Evolutionary conservation across 2,797 vertebrate genomes (phyloP), one percentile per base, ranked within the genome.

Genomic region (Intellagama lesueurii): DNA sequence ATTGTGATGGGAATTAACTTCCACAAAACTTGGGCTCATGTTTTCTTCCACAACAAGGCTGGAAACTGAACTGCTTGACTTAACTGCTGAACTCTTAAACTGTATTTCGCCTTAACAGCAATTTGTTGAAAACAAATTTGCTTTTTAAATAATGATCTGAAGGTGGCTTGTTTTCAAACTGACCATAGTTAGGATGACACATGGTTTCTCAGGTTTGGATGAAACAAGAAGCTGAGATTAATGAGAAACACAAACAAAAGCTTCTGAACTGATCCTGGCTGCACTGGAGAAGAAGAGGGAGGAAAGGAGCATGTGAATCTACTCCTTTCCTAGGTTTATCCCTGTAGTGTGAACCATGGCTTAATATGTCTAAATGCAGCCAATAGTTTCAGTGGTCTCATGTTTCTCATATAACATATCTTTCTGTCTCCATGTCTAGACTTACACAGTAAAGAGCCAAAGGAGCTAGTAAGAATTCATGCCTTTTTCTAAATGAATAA

Each of bases 391-490:
- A 60, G 26, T 30, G 11, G 32, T 35, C 28, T 24, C 11, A 35
- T 56, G 7, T 14, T 79, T 80, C 47, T 35, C 40, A 70, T 3
- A 80, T 3, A 80, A 81, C 9, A 26, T 70, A 24, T 9, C 7
- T 22, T 9, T 32, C 87, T 4, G 19, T 28, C 47, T 79, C 82
- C 2, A 8, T 26, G 9, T 17, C 84, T 12, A 79, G 82, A 16
- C 2, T 85, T 28, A 79, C 91, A 30, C 32, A 47, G 56, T 47
- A 87, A 85, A 87, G 81, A 75, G 83, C 26, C 60, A 64, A 64
- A 19, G 60, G 0, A 7, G n/a, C 32, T 47, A 89, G 92, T 88
- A n/a, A 85, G 7, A 32, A 44, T 24, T 85, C 17, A 17, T 4
- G 3, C n/a, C 24, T 76, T 2, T 4, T 2, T 79, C 3, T 3